Base-by-base conservation (phyloP, 2,888 invertebrate species). In the Tenthredo notha region DNA sequence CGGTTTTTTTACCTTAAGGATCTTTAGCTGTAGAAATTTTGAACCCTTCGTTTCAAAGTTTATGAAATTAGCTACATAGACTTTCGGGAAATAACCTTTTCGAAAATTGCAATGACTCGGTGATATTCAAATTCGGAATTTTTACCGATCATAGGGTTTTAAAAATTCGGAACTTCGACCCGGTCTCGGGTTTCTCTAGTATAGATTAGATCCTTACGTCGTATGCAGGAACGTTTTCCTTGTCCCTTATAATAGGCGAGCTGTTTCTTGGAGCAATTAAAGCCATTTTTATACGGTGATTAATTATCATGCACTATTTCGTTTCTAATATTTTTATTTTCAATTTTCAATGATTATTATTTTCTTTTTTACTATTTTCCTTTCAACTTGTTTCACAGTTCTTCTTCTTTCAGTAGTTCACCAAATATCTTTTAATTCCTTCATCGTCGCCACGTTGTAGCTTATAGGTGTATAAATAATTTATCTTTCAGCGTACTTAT, bases 201-300 rank as follows among this genome's bases (percentile, higher is more conserved):
- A 58, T 61, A 37, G 15, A 12, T 29, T 29, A 72, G 33, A 80
- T 43, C 88, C 95, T 94, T 93, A 96, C 96, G 95, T 96, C 95
- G 90, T 96, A 96, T 70, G 96, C 96, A 89, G 96, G 96, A 88
- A 95, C 94, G 89, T 95, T 95, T 88, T 96, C 95, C 92, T 95
- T 96, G 93, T 96, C 96, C 93, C 94, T 95, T 91, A 96, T 95
- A 90, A 96, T 93, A 78, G 96, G 96, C 88, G 94, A 95, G 88
- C 95, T 96, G 93, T 96, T 96, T 94, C 95, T 95, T 90, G 96
- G 95, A 90, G 94, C 94, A 86, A 94, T 95, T 90, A 94, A 92
- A 86, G 92, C 90, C 92, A 92, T 92, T 80, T 88, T 87, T 84
- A 67, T 3, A 43, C 15, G 40, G 0, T 43, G n/a, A 74, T 43